phyloP scores from a whole-genome alignment of 2,113 vertebrate species.

The Anhinga anhinga region DNA sequence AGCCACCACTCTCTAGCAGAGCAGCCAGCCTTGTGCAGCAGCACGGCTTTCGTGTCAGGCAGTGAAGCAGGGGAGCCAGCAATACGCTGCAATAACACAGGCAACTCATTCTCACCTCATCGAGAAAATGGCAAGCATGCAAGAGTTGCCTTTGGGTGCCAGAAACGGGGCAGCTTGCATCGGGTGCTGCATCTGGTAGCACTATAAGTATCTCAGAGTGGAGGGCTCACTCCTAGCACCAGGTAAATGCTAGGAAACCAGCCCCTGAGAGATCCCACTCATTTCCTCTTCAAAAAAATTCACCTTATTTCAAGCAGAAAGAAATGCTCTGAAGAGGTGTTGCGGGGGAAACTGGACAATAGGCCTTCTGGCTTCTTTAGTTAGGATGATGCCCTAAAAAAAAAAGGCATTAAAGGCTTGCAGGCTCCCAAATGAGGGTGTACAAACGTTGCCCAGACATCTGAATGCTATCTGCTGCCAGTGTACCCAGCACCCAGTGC shows the following conservation, averaged over 20 bases:
- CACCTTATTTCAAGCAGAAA: neutral
- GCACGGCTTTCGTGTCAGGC: neutral
- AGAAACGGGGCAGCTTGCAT: accelerated
- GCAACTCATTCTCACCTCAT: neutral
- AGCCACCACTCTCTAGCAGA: accelerated
- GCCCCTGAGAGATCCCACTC: neutral
- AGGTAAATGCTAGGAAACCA: neutral
- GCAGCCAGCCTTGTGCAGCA: neutral
- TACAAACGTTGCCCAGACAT: no score
- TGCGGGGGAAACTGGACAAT: neutral
- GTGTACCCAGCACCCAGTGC: neutral
- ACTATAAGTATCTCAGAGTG: neutral
- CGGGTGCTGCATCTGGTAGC: neutral
- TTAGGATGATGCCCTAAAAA: neutral
- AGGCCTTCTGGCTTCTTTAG: neutral
- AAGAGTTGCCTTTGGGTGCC: neutral
- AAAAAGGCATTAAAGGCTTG: neutral
- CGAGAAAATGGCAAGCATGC: neutral
- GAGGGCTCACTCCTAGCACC: neutral
- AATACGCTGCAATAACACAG: neutral
- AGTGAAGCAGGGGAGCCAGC: neutral
- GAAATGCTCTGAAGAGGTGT: neutral
- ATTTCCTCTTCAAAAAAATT: neutral
- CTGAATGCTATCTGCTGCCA: neutral
- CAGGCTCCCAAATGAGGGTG: neutral